Evolutionary conservation across 2,797 vertebrate genomes (phyloP).

Genomic region (Chlorospingus semifuscus): DNA sequence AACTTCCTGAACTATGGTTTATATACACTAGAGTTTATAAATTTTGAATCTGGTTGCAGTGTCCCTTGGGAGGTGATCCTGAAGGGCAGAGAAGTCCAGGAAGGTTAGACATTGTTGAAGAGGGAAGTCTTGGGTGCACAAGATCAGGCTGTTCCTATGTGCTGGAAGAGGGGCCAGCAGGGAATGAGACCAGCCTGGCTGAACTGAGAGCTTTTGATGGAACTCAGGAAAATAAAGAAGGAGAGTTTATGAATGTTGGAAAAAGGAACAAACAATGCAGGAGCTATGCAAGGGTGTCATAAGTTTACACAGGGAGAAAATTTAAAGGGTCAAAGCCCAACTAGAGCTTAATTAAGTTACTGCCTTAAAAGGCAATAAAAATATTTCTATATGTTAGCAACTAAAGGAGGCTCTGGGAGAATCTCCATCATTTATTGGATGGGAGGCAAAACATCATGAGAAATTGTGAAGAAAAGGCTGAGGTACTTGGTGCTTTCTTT

Average conservation of each 20-base stretch:
- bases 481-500: not conserved
- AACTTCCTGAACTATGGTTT: constrained; percentile 37
- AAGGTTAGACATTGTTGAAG: not conserved
- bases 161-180: rapidly evolving
- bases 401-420: not conserved
- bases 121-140: not conserved
- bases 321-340: not conserved
- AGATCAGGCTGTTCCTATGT: not conserved
- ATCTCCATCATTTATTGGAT: not conserved
- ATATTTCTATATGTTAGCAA: not conserved
- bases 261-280: not conserved
- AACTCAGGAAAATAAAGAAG: not conserved
- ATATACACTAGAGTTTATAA: not conserved
- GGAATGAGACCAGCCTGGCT: not conserved
- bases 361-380: not conserved
- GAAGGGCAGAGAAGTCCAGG: not conserved
- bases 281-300: not conserved
- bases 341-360: not conserved
- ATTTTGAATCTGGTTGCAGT: constrained; percentile 15
- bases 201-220: not conserved
- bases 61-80: not conserved
- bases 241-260: not conserved
- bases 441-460: not conserved
- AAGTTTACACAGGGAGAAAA: not conserved
- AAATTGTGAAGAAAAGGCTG: not conserved